phyloP scores from a whole-genome alignment of 2,888 invertebrate species.

The Chouioia cunea region DNA sequence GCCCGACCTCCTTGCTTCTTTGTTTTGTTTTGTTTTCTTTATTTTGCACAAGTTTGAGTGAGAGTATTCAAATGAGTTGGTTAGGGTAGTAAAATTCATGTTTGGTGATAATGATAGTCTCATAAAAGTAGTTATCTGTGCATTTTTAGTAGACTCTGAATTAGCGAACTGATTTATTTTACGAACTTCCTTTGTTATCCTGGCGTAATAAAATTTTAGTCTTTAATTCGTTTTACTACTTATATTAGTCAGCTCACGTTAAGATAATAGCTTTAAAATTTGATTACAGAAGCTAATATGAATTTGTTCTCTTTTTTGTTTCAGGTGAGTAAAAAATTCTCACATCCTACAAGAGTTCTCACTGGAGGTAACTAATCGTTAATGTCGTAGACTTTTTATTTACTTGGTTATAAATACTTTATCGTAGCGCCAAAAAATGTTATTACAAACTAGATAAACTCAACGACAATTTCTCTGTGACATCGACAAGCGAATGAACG shows the following conservation, averaged over 20 bases:
- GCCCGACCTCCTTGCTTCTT: not conserved
- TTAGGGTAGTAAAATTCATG: slow-evolving; percentile 30
- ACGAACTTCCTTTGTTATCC: slow-evolving; percentile 11
- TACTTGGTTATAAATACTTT: too few relatives aligned
- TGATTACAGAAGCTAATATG: too few relatives aligned
- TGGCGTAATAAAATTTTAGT: slow-evolving; percentile 7
- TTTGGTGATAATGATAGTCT: slow-evolving; percentile 25
- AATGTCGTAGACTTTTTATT: too few relatives aligned
- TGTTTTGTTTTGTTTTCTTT: not conserved
- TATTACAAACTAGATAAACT: too few relatives aligned
- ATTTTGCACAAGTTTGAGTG: not conserved
- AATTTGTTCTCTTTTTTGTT: too few relatives aligned
- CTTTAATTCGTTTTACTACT: too few relatives aligned
- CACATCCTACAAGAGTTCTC: not conserved
- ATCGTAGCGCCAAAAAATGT: too few relatives aligned
- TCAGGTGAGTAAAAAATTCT: slow-evolving; percentile 2
- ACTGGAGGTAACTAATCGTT: too few relatives aligned
- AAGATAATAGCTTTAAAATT: too few relatives aligned
- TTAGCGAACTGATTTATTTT: slow-evolving; percentile 38
- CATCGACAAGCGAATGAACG: too few relatives aligned
- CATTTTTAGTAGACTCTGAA: slow-evolving; percentile 26
- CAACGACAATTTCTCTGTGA: too few relatives aligned
- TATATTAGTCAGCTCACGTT: too few relatives aligned
- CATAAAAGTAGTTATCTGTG: slow-evolving; percentile 25
- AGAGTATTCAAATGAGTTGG: slow-evolving; percentile 23